Evolutionary conservation across 2,888 invertebrate species (phyloP).

Genomic region (Cotesia congregata): DNA sequence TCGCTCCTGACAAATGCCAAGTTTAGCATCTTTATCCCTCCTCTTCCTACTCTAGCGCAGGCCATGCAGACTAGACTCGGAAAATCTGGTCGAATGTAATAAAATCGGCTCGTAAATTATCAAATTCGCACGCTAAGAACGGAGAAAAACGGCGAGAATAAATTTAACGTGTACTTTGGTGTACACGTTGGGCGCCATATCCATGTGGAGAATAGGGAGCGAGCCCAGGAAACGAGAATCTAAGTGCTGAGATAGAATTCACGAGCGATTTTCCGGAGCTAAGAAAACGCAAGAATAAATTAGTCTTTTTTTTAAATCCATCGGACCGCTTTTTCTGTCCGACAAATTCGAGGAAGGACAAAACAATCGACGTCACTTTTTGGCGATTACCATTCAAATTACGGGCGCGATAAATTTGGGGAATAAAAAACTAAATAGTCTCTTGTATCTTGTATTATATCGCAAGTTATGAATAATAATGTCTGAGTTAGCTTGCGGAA

Average conservation of each 20-base stretch:
- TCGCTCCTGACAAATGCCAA: constrained; percentile 3
- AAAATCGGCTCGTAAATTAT: constrained; percentile 58
- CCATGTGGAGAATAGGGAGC: no score
- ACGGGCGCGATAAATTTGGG: not conserved
- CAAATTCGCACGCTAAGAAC: constrained; percentile 48
- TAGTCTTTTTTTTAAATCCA: constrained; percentile 7
- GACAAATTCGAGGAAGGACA: not conserved
- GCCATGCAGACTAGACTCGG: constrained; percentile 45
- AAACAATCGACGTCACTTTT: not conserved
- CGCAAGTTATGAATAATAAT: not conserved
- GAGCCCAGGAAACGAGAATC: constrained; percentile 23
- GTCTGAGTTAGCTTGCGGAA: not conserved
- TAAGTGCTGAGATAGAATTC: constrained; percentile 27
- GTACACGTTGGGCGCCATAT: no score
- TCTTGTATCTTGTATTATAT: not conserved
- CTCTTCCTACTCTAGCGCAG: not conserved
- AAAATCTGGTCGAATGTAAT: constrained; percentile 53
- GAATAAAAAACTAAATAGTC: not conserved
- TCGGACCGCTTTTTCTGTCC: not conserved
- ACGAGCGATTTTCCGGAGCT: constrained; percentile 17
- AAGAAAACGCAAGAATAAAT: constrained; percentile 18
- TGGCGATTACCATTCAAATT: not conserved
- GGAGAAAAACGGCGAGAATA: constrained; percentile 38
- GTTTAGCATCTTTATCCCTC: no score
- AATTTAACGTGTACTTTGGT: constrained; percentile 49